phyloP scores from a whole-genome alignment of 1,140 invertebrate genomes.

The Bombus affinis region DNA sequence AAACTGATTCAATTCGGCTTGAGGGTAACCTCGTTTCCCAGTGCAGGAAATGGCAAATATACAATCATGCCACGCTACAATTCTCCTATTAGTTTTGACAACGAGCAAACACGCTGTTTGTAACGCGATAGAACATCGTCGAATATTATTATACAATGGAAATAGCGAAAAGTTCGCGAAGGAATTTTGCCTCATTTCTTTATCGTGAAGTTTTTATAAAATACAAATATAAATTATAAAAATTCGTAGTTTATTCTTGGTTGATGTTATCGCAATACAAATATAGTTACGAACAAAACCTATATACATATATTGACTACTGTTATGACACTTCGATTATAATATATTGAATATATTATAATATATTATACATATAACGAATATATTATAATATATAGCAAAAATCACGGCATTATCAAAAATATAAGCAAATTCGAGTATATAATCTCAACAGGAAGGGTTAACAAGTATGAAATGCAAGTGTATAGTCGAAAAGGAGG shows the following conservation, averaged over 20 bases:
- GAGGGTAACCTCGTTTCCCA: conserved; percentile 26
- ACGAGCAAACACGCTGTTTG: not conserved
- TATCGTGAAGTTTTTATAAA: not conserved
- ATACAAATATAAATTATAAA: not conserved
- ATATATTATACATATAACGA: too few species aligned
- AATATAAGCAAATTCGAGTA: not conserved
- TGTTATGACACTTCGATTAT: too few species aligned
- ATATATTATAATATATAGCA: too few species aligned
- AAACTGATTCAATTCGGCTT: conserved; percentile 5
- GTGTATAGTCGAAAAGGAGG: not conserved
- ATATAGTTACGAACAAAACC: not conserved
- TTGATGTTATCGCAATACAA: not conserved
- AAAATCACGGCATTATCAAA: not conserved
- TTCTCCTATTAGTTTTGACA: conserved; percentile 7
- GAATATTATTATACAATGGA: not conserved
- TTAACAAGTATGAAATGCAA: not conserved
- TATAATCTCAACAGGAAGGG: too few species aligned
- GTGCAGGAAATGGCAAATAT: conserved; percentile 22
- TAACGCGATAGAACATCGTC: not conserved
- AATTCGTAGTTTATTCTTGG: not conserved
- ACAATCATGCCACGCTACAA: conserved; percentile 20
- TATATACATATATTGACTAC: too few species aligned
- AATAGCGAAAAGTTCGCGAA: not conserved
- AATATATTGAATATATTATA: too few species aligned
- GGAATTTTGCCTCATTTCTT: not conserved